phyloP scores from a whole-genome alignment of 2,113 vertebrate species.

The Nesogale talazaci region DNA sequence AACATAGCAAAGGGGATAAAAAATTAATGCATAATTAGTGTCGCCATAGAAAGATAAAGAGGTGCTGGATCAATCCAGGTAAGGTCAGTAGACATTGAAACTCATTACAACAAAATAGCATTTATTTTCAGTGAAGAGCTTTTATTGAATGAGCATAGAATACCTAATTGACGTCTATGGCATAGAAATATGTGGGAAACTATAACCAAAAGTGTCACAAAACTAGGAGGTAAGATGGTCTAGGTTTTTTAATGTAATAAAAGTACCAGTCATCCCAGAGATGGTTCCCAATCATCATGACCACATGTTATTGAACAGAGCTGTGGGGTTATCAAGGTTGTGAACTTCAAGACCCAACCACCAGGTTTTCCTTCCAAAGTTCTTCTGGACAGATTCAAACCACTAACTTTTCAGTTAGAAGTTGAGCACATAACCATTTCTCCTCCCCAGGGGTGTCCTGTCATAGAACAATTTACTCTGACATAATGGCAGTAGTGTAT shows the following conservation, averaged over 20 bases:
- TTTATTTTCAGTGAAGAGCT: conserved; percentile 73
- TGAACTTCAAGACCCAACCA: neutral
- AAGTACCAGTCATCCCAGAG: neutral
- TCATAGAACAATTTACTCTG: neutral
- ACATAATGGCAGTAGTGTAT: neutral
- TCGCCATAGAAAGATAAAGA: conserved; percentile 68
- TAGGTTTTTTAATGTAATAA: neutral
- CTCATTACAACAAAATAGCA: conserved; percentile 68
- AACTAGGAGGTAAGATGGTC: neutral
- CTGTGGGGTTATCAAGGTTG: neutral
- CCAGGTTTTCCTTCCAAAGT: neutral
- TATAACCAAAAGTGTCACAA: conserved; percentile 2
- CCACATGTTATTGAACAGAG: neutral
- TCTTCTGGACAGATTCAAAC: neutral
- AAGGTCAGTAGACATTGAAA: conserved; percentile 70
- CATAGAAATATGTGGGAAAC: conserved; percentile 11
- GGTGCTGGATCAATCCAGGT: conserved; percentile 53
- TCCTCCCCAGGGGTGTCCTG: neutral
- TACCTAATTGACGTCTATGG: conserved; percentile 44
- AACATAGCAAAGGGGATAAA: conserved; percentile 68
- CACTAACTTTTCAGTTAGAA: neutral
- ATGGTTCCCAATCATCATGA: neutral
- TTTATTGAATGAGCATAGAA: conserved; percentile 66
- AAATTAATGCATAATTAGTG: conserved; percentile 69
- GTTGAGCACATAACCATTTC: neutral